Percentiles rank a stretch among this genome's conserved stretches.
Conservation (phyloP, 2,888 invertebrate species). For the Oscheius sp. region DNA sequence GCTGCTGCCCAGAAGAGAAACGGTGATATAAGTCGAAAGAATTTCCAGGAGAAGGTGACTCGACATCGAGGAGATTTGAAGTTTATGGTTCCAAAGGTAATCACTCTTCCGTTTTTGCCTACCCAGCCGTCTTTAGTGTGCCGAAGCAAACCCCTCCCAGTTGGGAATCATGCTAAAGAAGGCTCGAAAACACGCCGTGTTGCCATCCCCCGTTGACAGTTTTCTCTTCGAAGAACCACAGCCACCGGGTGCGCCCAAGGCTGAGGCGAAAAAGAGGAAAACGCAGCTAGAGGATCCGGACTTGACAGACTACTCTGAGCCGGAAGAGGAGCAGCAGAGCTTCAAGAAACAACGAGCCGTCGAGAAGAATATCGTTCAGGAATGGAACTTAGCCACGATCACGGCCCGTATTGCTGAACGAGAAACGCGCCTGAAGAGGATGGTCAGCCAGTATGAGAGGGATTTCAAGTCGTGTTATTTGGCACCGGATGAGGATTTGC, state of each 20-base stretch:
- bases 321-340: constrained; percentile 3
- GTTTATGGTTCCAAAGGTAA: constrained; percentile 22
- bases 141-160: constrained; percentile 10
- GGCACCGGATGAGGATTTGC: not conserved
- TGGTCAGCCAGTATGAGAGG: too few species aligned
- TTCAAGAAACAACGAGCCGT: constrained; percentile 1
- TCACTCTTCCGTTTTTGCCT: not conserved
- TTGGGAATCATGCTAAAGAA: constrained; percentile 22
- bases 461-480: not conserved
- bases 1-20: not conserved
- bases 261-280: not conserved
- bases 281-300: not conserved
- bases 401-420: too few species aligned
- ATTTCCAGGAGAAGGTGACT: constrained; percentile 14
- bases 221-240: constrained; percentile 17
- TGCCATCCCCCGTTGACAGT: not conserved
- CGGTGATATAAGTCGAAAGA: constrained; percentile 10
- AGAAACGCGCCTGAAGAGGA: too few species aligned
- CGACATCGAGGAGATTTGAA: constrained; percentile 16
- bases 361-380: not conserved
- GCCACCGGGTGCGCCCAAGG: not conserved
- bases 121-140: not conserved
- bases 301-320: constrained; percentile 14
- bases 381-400: not conserved
- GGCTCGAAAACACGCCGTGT: constrained; percentile 1